Evolutionary conservation across 2,888 invertebrate species (phyloP).

Genomic region (Synergus laeviventris): DNA sequence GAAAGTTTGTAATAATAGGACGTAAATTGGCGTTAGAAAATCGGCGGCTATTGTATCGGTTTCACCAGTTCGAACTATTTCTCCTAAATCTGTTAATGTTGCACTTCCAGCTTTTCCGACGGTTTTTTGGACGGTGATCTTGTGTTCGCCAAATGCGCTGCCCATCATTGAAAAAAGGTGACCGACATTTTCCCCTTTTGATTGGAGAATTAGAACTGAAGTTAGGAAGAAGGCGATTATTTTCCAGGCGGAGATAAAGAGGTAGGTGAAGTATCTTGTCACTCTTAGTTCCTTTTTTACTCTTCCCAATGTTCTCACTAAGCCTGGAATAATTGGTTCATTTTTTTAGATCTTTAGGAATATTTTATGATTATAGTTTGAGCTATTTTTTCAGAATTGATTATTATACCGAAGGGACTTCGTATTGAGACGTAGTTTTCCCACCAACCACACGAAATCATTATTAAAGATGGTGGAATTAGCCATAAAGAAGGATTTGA

Average conservation of each 20-base stretch:
- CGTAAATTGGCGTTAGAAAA: constrained; percentile 85
- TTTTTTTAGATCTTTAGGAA: neutral
- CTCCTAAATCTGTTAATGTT: constrained; percentile 84
- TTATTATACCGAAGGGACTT: constrained; percentile 84
- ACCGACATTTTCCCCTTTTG: constrained; percentile 86
- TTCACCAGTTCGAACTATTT: constrained; percentile 86
- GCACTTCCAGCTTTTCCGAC: constrained; percentile 76
- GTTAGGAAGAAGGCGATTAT: constrained; percentile 87
- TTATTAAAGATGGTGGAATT: constrained; percentile 89
- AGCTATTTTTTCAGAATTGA: constrained; percentile 1
- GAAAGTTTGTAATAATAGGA: constrained; percentile 87
- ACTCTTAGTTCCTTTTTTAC: constrained; percentile 87
- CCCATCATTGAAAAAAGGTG: constrained; percentile 87
- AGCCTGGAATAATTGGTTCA: constrained; percentile 74
- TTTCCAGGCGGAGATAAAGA: constrained; percentile 95
- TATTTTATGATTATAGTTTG: neutral
- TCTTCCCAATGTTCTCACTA: constrained; percentile 85
- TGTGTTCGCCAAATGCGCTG: constrained; percentile 86
- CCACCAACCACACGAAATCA: constrained; percentile 98
- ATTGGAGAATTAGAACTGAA: constrained; percentile 84
- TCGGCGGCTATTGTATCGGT: constrained; percentile 84
- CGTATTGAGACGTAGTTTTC: constrained; percentile 95
- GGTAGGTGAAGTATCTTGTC: constrained; percentile 92
- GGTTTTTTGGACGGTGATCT: constrained; percentile 87
- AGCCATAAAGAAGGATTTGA: constrained; percentile 86